These are phyloP conservation scores for Notocelia uddmanniana DNA, from an alignment of 2,888 invertebrate genomes.

Conservation along the genomic window DNA sequence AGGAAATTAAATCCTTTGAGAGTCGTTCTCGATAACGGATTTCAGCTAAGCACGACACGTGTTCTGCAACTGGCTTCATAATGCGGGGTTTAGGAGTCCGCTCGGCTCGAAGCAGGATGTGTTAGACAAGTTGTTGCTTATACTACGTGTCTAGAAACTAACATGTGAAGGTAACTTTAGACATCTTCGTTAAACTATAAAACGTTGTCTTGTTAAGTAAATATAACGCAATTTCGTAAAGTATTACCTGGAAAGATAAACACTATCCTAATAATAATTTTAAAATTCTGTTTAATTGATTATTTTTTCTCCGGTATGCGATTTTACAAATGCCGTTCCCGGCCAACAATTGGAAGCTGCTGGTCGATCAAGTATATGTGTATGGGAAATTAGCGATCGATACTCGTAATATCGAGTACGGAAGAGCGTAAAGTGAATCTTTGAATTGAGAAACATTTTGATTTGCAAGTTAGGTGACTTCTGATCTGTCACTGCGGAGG, in stretches of 20 bases:
- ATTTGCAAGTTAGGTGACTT: too few relatives aligned
- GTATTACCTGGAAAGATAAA: too few relatives aligned
- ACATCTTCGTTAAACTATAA: background rate
- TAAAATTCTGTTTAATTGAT: too few relatives aligned
- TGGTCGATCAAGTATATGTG: background rate
- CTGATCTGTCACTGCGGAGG: too few relatives aligned
- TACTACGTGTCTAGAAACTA: conserved; percentile 20
- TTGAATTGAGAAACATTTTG: background rate
- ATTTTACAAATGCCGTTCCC: background rate
- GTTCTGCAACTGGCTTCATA: conserved; percentile 61
- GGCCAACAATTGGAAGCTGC: background rate
- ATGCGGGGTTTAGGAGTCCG: conserved; percentile 40
- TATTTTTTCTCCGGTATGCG: too few relatives aligned
- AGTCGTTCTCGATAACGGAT: conserved; percentile 80
- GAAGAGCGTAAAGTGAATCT: too few relatives aligned
- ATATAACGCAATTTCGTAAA: too few relatives aligned
- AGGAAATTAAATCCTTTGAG: conserved; percentile 86
- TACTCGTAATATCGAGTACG: too few relatives aligned
- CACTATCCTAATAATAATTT: too few relatives aligned
- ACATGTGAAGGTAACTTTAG: conserved; percentile 1
- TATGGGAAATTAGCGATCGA: background rate
- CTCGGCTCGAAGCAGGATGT: conserved; percentile 8
- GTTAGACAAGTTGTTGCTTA: conserved; percentile 2
- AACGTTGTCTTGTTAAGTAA: too few relatives aligned
- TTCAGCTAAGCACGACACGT: conserved; percentile 82